Conservation (phyloP, 2,888 invertebrate genomes). For the Ennomos fuscantarius region DNA sequence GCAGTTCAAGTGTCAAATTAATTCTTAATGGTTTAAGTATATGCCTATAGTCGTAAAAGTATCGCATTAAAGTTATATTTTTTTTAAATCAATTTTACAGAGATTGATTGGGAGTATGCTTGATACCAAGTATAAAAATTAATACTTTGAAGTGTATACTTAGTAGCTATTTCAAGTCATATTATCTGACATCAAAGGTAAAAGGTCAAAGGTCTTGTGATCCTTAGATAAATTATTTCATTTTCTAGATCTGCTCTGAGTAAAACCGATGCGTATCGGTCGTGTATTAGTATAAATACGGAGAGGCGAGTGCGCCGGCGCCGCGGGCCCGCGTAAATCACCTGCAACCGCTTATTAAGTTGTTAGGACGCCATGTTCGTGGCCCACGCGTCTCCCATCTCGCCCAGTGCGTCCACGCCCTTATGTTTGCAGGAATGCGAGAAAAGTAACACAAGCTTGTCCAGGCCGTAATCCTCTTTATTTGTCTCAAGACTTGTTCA, state of each 20-base stretch:
- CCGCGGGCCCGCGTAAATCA: slow-evolving; percentile 82
- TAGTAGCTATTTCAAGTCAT: not conserved
- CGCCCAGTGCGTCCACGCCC: slow-evolving; percentile 70
- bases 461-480: slow-evolving; percentile 37
- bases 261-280: slow-evolving; percentile 75
- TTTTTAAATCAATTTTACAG: slow-evolving; percentile 20
- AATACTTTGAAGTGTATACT: no score
- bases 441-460: slow-evolving; percentile 50
- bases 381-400: slow-evolving; percentile 73
- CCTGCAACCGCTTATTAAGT: slow-evolving; percentile 82
- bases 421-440: slow-evolving; percentile 65
- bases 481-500: slow-evolving; percentile 23
- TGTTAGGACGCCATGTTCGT: slow-evolving; percentile 78
- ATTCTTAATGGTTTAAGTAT: slow-evolving; percentile 30
- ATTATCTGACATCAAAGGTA: no score
- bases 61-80: slow-evolving; percentile 46
- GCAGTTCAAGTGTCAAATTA: slow-evolving; percentile 46
- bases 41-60: slow-evolving; percentile 30
- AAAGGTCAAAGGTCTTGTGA: no score
- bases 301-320: slow-evolving; percentile 73
- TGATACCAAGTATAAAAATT: not conserved
- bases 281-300: slow-evolving; percentile 81
- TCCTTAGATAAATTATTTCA: slow-evolving; percentile 1
- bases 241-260: slow-evolving; percentile 45
- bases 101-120: slow-evolving; percentile 3